Conservation (phyloP, 2,113 vertebrate genomes). For the Accipiter virgatus region DNA sequence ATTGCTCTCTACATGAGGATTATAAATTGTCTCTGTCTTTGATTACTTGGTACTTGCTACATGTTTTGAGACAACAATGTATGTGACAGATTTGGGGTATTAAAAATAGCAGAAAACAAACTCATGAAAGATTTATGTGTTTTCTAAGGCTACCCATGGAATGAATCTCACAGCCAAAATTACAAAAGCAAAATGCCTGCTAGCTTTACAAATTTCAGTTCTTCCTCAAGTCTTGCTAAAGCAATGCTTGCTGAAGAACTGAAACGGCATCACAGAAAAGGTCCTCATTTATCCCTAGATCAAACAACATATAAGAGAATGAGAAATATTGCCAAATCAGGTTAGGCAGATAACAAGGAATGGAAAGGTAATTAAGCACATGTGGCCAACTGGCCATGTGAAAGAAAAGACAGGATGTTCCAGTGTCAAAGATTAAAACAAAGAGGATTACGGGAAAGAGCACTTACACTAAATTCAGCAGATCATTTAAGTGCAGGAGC, state of each 20-base stretch:
- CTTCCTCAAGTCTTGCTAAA: not conserved
- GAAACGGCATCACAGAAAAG: not conserved
- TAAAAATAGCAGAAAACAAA: constrained; percentile 56
- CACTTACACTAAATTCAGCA: not conserved
- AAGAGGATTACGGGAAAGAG: not conserved
- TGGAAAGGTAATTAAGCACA: not conserved
- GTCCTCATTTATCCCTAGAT: not conserved
- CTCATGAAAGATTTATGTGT: constrained; percentile 47
- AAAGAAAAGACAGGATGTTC: not conserved
- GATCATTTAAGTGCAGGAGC: not conserved
- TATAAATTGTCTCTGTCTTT: not conserved
- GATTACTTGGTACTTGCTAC: not conserved
- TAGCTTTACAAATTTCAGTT: not conserved
- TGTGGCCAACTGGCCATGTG: not conserved
- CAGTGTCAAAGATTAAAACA: not conserved
- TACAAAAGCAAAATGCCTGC: not conserved
- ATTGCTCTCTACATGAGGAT: not conserved
- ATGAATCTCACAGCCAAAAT: not conserved
- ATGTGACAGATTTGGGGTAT: constrained; percentile 34
- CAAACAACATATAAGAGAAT: not conserved
- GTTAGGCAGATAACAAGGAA: not conserved
- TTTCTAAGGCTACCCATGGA: constrained; percentile 12
- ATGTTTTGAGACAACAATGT: constrained; percentile 3
- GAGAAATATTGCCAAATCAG: not conserved
- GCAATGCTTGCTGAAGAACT: not conserved